Evolutionary conservation across 2,113 vertebrate species (phyloP).

Genomic region (Vimba vimba): DNA sequence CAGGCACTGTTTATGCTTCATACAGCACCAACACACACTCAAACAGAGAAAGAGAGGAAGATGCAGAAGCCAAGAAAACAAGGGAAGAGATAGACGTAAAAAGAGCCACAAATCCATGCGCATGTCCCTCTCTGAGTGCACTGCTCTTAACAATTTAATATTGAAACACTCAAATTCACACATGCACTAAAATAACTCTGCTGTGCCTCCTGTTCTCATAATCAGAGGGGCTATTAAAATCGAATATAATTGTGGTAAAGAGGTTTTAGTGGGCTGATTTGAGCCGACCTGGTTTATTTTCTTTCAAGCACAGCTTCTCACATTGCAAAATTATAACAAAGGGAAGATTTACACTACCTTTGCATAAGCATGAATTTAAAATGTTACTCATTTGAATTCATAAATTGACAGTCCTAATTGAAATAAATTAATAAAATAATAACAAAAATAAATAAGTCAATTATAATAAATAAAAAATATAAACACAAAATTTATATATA

Average conservation of each 20-base stretch:
- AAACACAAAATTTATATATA: too few relatives aligned
- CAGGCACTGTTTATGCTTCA: slow-evolving; percentile 26
- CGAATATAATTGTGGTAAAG: slow-evolving; percentile 37
- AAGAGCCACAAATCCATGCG: neutral
- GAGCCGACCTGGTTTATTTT: slow-evolving; percentile 1
- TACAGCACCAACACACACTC: slow-evolving; percentile 22
- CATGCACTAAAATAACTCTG: slow-evolving; percentile 27
- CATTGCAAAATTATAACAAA: neutral
- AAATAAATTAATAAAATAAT: too few relatives aligned
- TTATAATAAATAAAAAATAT: too few relatives aligned
- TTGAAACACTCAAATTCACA: slow-evolving; percentile 35
- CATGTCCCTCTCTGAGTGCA: neutral
- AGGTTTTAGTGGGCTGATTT: neutral
- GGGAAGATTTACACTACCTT: neutral
- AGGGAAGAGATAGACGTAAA: neutral
- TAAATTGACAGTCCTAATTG: too few relatives aligned
- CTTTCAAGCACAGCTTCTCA: neutral
- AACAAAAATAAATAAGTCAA: too few relatives aligned
- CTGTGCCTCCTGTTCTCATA: slow-evolving; percentile 41
- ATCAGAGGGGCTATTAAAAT: slow-evolving; percentile 52
- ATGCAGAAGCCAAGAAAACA: neutral
- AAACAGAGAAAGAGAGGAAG: neutral
- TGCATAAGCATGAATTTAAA: too few relatives aligned
- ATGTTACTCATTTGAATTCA: too few relatives aligned
- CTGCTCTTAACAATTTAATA: slow-evolving; percentile 28